A percentile compares a stretch with the other conserved stretches of the same genome.
Evolutionary conservation across 2,113 vertebrate genomes (phyloP).

Genomic region (Oryzias woworae): DNA sequence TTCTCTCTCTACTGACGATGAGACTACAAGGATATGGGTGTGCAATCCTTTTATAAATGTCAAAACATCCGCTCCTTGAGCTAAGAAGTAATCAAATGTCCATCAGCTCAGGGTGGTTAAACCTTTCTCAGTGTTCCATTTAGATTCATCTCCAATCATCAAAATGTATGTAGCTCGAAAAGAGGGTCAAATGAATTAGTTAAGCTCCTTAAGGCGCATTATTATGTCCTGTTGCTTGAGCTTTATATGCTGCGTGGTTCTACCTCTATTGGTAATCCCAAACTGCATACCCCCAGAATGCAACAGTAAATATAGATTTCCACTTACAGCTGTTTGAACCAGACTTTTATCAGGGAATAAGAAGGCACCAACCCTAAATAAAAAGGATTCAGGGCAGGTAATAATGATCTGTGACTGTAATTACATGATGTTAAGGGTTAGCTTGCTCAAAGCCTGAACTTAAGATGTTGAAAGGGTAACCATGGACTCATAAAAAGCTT

Average conservation of each 20-base stretch:
- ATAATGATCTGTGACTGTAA: not conserved
- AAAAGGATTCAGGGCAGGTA: not conserved
- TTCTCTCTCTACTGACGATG: too few relatives aligned
- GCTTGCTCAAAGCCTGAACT: not conserved
- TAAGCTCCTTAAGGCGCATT: constrained; percentile 58
- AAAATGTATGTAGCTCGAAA: constrained; percentile 5
- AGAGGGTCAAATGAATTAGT: constrained; percentile 32
- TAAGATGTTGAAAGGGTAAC: not conserved
- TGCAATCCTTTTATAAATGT: too few relatives aligned
- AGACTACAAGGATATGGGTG: too few relatives aligned
- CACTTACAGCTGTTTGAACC: constrained; percentile 20
- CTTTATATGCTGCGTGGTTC: constrained; percentile 10
- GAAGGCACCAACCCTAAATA: not conserved
- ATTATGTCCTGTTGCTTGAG: constrained; percentile 44
- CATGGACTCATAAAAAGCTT: too few relatives aligned
- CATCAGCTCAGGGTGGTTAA: not conserved
- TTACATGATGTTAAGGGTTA: too few relatives aligned
- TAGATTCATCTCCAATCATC: not conserved
- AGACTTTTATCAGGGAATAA: constrained; percentile 16
- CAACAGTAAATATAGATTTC: constrained; percentile 61
- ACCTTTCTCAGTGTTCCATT: not conserved
- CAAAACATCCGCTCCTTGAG: too few relatives aligned
- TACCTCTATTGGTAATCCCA: constrained; percentile 56
- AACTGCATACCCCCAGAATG: constrained; percentile 31
- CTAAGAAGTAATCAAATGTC: too few relatives aligned